A percentile compares a stretch with the other conserved stretches of the same genome.
These are phyloP conservation scores for Resseliella maxima DNA, from an alignment of 2,888 invertebrate genomes.

Conservation along the genomic window DNA sequence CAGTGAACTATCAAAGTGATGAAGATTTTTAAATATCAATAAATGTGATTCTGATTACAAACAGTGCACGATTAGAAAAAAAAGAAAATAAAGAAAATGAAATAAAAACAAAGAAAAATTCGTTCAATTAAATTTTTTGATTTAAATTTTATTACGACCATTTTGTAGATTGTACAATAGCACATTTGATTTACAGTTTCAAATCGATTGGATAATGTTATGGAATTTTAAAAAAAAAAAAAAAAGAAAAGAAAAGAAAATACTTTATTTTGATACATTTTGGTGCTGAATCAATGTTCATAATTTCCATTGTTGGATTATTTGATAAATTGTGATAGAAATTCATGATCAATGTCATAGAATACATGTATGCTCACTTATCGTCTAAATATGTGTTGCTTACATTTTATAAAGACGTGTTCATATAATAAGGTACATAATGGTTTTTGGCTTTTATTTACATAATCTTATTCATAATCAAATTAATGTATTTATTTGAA, in stretches of 20 bases:
- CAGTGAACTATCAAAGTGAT: constrained; percentile 58
- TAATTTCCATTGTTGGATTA: neutral
- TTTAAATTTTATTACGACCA: neutral
- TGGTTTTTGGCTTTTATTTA: constrained; percentile 43
- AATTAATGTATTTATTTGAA: neutral
- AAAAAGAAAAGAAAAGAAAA: too few species aligned
- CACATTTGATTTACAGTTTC: neutral
- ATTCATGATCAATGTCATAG: too few species aligned
- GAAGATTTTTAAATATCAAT: constrained; percentile 58
- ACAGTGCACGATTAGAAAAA: too few species aligned
- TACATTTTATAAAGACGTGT: neutral
- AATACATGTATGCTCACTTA: neutral
- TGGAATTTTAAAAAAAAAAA: neutral
- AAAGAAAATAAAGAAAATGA: too few species aligned
- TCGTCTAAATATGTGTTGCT: neutral
- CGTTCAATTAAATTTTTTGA: neutral
- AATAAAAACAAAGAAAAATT: neutral
- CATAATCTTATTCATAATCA: neutral
- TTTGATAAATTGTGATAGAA: neutral
- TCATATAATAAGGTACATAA: neutral
- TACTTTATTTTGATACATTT: neutral
- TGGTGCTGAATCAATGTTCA: neutral
- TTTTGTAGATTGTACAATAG: neutral
- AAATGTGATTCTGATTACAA: too few species aligned
- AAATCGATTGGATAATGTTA: neutral